phyloP scores from a whole-genome alignment of 2,113 vertebrate genomes.

The Eolophus roseicapilla region DNA sequence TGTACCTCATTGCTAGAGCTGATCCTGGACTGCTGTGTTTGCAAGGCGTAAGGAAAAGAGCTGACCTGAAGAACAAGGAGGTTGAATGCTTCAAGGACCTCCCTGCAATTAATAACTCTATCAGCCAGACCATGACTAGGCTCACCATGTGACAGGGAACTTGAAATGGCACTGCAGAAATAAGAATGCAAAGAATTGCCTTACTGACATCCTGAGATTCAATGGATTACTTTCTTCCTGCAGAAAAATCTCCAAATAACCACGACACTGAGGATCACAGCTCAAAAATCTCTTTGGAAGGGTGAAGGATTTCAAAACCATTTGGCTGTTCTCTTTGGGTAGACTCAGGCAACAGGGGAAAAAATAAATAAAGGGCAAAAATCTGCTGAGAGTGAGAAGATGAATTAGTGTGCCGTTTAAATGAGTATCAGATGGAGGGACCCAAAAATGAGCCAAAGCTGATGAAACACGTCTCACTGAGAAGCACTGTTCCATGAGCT shows the following conservation, averaged over 20 bases:
- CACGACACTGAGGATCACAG: not conserved
- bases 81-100: conserved; percentile 93
- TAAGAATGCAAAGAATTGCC: conserved; percentile 23
- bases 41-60: conserved; percentile 93
- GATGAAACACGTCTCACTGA: not conserved
- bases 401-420: not conserved
- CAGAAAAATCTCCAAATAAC: not conserved
- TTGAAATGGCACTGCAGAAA: conserved; percentile 83
- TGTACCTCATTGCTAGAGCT: conserved; percentile 91
- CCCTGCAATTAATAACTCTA: conserved; percentile 94
- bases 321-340: not conserved
- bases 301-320: not conserved
- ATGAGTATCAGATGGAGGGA: not conserved
- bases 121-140: conserved; percentile 91
- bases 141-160: conserved; percentile 90
- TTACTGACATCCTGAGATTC: conserved; percentile 8
- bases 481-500: not conserved
- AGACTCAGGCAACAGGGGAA: not conserved
- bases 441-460: not conserved
- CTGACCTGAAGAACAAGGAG: conserved; percentile 97
- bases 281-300: not conserved
- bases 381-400: not conserved
- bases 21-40: conserved; percentile 94
- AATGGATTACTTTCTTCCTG: not conserved
- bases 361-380: not conserved